Evolutionary conservation across 2,797 vertebrate species (phyloP), one percentile per base, ranked within the genome.

Genomic region (Galaxias olidus): DNA sequence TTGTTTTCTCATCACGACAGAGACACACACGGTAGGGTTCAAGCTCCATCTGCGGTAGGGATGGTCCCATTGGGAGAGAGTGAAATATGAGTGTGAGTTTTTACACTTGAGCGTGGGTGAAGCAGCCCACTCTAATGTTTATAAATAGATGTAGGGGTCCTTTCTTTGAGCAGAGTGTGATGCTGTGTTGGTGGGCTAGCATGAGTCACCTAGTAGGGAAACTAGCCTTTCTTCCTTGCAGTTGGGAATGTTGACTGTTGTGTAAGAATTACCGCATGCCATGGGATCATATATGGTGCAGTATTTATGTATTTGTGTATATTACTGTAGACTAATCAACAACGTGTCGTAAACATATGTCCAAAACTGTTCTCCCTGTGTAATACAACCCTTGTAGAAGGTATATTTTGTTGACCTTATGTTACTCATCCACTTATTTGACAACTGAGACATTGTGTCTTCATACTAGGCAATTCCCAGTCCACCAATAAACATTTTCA

Each of bases 61-160:
- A 57, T 54, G 17, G 68, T 68, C 64, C 59, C 50, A 4, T 61
- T 63, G 52, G 61, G 72, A 75, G 60, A 54, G n/a, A 50, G 13
- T 7, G 44, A 48, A 20, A 54, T 56, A 13, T 44, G 19, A 74
- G 73, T 43, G 65, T 43, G 71, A 76, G 72, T 76, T 72, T 58
- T 72, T 75, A 76, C 65, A 64, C 71, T 41, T 0, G 52, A 66
- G 69, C 19, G 84, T 79, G 78, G 80, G 86, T 6, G 67, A 49
- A 7, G 54, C 73, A 12, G 61, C 83, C 82, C 70, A 84, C 81
- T 0, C 57, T 0, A 8, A 1, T 15, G 6, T 30, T 19, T 20
- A 20, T 53, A 18, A 19, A 53, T 53, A 53, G 51, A 53, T 17
- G 10, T 11, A 20, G 51, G 30, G 51, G 51, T 11, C 18, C 18